Conservation (phyloP, 2,888 invertebrate genomes). For the Amblyteles armatorius region DNA sequence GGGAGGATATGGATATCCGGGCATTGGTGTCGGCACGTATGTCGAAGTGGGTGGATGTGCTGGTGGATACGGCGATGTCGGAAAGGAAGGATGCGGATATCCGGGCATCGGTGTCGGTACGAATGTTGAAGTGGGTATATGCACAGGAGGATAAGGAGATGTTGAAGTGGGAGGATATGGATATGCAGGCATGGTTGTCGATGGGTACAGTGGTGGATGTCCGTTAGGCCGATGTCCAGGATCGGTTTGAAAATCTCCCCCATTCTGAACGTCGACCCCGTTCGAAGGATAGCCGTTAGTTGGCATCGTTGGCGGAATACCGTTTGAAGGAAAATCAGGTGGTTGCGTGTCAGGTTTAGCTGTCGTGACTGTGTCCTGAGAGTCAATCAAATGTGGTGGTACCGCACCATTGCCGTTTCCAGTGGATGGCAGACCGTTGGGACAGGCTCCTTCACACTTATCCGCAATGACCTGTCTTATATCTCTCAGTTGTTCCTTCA, state of each 20-base stretch:
- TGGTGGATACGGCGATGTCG: neutral
- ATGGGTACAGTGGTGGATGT: neutral
- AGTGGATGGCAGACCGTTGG: neutral
- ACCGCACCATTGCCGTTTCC: neutral
- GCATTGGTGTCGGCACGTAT: neutral
- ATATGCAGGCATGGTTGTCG: neutral
- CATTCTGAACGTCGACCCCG: neutral
- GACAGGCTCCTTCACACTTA: slow-evolving; percentile 17
- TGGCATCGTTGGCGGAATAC: slow-evolving; percentile 7
- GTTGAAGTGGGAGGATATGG: neutral
- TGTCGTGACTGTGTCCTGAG: neutral
- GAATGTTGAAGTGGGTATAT: neutral
- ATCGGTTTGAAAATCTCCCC: neutral
- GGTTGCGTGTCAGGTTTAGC: neutral
- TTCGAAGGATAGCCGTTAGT: slow-evolving; percentile 4
- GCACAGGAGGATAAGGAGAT: too few species aligned
- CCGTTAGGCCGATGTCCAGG: slow-evolving; percentile 9
- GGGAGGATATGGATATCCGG: neutral
- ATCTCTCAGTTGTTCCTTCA: slow-evolving; percentile 36
- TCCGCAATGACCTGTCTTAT: slow-evolving; percentile 35
- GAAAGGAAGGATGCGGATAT: neutral
- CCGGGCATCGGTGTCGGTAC: neutral
- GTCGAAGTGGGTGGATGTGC: neutral
- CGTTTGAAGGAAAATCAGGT: slow-evolving; percentile 16
- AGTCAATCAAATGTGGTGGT: neutral